phyloP scores from a whole-genome alignment of 2,113 vertebrate genomes.

The Gymnogyps californianus region DNA sequence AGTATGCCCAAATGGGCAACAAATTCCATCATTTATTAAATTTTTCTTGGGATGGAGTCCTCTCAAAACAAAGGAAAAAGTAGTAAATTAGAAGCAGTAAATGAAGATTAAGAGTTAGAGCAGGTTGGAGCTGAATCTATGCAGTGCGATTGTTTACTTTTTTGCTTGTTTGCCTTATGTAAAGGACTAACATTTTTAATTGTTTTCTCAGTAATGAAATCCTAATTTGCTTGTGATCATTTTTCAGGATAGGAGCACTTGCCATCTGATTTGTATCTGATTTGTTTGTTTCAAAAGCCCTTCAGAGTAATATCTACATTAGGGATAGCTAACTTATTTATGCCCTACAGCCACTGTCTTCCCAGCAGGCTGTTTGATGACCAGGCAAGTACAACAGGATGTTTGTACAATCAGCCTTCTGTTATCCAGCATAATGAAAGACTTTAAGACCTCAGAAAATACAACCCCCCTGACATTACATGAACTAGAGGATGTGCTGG shows the following conservation, averaged over 20 bases:
- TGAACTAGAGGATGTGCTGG: not conserved
- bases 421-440: not conserved
- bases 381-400: not conserved
- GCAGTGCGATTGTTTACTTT: not conserved
- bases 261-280: not conserved
- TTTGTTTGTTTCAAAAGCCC: not conserved
- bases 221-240: not conserved
- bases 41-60: not conserved
- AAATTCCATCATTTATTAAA: not conserved
- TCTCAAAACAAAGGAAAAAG: not conserved
- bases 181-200: not conserved
- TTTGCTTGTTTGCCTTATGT: not conserved
- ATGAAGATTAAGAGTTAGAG: not conserved
- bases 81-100: not conserved
- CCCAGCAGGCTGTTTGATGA: not conserved
- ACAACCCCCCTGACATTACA: not conserved
- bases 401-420: not conserved
- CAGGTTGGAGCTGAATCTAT: not conserved
- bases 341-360: not conserved
- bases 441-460: not conserved
- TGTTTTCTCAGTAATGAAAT: not conserved
- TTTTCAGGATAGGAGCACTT: not conserved
- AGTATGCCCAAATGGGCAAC: not conserved
- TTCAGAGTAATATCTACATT: not conserved
- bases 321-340: not conserved